phyloP scores from a whole-genome alignment of 2,113 vertebrate species.

The Oreochromis spilurus region DNA sequence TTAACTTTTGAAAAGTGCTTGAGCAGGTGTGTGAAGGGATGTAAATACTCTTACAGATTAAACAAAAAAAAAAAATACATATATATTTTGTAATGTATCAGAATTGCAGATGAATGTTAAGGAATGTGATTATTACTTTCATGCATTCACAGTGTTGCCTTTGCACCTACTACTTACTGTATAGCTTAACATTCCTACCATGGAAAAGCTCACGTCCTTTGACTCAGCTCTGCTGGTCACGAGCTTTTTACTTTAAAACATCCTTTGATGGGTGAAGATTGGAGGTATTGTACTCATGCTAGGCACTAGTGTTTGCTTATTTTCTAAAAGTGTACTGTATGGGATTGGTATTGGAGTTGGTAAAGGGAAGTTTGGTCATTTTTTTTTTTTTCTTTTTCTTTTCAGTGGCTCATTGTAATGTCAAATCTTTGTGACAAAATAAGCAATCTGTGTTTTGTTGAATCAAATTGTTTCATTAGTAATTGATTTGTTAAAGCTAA shows the following conservation, averaged over 20 bases:
- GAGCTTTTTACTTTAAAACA: background rate
- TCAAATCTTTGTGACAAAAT: background rate
- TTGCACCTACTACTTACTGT: background rate
- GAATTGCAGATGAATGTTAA: slow-evolving; percentile 18
- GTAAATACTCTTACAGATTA: slow-evolving; percentile 44
- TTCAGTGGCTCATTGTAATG: background rate
- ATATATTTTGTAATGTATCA: slow-evolving; percentile 40
- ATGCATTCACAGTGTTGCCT: slow-evolving; percentile 51
- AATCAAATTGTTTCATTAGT: background rate
- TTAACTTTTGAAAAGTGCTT: background rate
- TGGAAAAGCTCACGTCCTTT: background rate
- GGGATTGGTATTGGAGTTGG: background rate
- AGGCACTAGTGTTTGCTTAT: background rate
- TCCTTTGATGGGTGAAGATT: background rate
- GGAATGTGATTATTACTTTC: slow-evolving; percentile 12
- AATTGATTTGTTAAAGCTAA: background rate
- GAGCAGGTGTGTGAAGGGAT: slow-evolving; percentile 11
- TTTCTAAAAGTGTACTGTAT: background rate
- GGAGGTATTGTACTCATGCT: background rate
- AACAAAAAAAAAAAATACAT: background rate
- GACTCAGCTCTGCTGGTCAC: background rate
- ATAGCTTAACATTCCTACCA: slow-evolving; percentile 11
- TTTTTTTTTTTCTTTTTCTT: background rate
- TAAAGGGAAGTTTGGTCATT: background rate
- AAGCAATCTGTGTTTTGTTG: background rate